phyloP scores from a whole-genome alignment of 2,888 invertebrate genomes.

The Bugulina stolonifera region DNA sequence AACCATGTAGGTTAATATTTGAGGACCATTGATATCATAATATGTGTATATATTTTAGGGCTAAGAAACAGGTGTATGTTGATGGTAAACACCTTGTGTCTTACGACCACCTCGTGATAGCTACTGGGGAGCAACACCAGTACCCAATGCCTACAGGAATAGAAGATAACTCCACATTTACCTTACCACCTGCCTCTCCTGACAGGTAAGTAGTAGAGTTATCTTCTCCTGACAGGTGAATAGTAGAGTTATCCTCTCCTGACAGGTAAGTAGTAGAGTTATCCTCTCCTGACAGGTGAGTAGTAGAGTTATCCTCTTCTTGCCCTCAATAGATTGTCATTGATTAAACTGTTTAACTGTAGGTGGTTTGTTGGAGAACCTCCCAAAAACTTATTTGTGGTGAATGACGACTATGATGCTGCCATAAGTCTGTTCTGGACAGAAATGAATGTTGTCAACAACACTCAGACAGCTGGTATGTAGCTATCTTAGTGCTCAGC shows the following conservation, averaged over 20 bases:
- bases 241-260: too few species aligned
- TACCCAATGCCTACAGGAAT: conserved; percentile 39
- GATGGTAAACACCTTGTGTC: conserved; percentile 38
- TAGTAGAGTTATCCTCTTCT: too few species aligned
- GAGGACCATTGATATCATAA: not conserved
- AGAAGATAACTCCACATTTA: not conserved
- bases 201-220: conserved; percentile 28
- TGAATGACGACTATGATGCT: conserved; percentile 51
- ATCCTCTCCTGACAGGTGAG: too few species aligned
- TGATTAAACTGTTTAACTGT: too few species aligned
- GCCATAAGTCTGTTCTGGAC: conserved; percentile 44
- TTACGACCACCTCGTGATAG: conserved; percentile 51
- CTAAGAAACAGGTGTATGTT: conserved; percentile 48
- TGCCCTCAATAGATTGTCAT: too few species aligned
- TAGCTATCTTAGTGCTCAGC: too few species aligned
- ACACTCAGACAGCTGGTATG: conserved; percentile 23
- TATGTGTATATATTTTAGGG: conserved; percentile 33
- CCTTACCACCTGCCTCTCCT: conserved; percentile 1
- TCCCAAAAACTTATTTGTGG: conserved; percentile 45
- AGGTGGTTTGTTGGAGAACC: conserved; percentile 34
- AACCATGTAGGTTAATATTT: not conserved
- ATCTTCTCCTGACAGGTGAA: too few species aligned
- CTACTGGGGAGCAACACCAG: conserved; percentile 50
- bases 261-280: conserved; percentile 28
- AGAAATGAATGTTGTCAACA: conserved; percentile 40